Base-by-base conservation (phyloP, 2,888 invertebrate genomes). In the Andrena bucephala region DNA sequence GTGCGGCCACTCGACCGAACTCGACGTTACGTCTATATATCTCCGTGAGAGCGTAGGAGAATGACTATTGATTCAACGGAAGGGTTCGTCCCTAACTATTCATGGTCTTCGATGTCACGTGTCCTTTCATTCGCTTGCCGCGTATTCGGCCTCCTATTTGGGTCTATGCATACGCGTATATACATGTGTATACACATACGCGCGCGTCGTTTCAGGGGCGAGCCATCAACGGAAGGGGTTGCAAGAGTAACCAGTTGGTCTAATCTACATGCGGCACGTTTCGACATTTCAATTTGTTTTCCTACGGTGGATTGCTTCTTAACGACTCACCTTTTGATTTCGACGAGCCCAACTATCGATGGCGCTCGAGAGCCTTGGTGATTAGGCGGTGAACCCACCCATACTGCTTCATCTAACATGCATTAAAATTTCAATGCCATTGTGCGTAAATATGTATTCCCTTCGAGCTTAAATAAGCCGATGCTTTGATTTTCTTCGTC, bases 21-120 rank as follows among this genome's bases (percentile, higher is more conserved):
- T 62, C 68, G 16, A 50, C 60, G 84, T 65, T 57, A 66, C 69
- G 69, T 83, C 72, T 72, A 57, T 57, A 57, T 57, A 84, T 77
- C 81, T 79, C 76, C 81, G 77, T 83, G 85, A 84, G 87, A 87
- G 70, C 80, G 68, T 52, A 65, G 63, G 80, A 74, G 80, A 85
- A 86, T 87, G 88, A 85, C 85, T 90, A 92, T 92, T 90, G 92
- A 92, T 92, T 92, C 85, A 88, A 77, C 79, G 86, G 90, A 89
- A 85, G 89, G 90, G 88, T 88, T 88, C 86, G 84, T 86, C 89
- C 86, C 88, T 84, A 81, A 88, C 90, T 91, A 91, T 92, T 92
- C 90, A 92, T 90, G 89, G 90, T 89, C 87, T 89, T 91, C 89
- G 84, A 85, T 87, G 92, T 92, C 92, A 92, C 92, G 92, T 92